Evolutionary conservation across 2,113 vertebrate species (phyloP).

Genomic region (Gnathonemus echidnorhynchus): DNA sequence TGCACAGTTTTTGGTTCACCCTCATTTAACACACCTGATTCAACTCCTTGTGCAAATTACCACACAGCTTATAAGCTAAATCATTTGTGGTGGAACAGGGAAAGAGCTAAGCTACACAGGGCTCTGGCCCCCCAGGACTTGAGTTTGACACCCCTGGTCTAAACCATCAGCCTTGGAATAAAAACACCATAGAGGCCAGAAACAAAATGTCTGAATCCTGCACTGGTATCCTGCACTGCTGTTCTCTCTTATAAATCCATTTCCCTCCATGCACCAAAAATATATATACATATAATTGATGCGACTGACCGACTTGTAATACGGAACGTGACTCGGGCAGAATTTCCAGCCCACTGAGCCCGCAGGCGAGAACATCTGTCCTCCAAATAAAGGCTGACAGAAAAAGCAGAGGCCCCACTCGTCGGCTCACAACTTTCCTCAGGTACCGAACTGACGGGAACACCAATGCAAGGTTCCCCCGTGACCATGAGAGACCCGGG

Average conservation of each 20-base stretch:
- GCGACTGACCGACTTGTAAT: background rate
- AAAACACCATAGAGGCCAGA: background rate
- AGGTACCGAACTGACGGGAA: background rate
- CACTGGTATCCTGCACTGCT: background rate
- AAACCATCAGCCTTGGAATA: conserved; percentile 1
- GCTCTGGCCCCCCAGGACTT: too few species aligned
- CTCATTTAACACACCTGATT: too few species aligned
- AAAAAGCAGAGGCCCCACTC: background rate
- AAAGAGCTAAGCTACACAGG: too few species aligned
- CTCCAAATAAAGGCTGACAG: background rate
- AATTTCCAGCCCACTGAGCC: background rate
- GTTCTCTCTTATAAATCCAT: background rate
- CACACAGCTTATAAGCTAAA: too few species aligned
- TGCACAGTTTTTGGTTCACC: too few species aligned
- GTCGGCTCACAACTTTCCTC: background rate
- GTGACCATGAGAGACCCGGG: background rate
- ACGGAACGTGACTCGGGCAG: background rate
- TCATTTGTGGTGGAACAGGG: too few species aligned
- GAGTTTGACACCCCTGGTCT: too few species aligned
- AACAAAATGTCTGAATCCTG: background rate
- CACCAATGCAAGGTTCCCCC: background rate
- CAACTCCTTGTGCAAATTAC: too few species aligned
- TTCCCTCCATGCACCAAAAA: background rate
- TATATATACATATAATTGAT: background rate
- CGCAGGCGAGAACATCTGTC: background rate